Evolutionary conservation across 2,888 invertebrate species (phyloP).

Genomic region (Nudaria mundana): DNA sequence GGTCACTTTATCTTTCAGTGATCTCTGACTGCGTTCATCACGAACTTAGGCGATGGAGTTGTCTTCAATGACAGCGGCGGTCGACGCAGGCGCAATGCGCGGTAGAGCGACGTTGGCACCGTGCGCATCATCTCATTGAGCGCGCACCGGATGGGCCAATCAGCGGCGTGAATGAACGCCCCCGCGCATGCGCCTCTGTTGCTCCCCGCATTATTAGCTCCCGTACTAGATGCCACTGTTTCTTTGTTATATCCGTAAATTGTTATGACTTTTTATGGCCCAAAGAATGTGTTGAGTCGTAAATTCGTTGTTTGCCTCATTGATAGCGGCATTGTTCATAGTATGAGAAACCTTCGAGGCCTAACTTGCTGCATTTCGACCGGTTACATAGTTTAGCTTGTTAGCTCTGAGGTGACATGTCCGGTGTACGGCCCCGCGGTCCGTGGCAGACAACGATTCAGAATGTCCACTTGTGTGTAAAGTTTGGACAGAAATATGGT

Average conservation of each 20-base stretch:
- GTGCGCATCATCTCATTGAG: constrained; percentile 78
- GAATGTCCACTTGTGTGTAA: constrained; percentile 14
- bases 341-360: constrained; percentile 41
- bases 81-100: constrained; percentile 45
- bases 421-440: constrained; percentile 20
- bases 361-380: constrained; percentile 43
- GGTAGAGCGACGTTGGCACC: constrained; percentile 14
- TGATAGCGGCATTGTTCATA: constrained; percentile 58
- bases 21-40: constrained; percentile 53
- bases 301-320: constrained; percentile 62
- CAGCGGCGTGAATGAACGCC: constrained; percentile 80
- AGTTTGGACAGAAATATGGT: constrained; percentile 27
- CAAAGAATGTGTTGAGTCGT: constrained; percentile 64
- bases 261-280: constrained; percentile 72
- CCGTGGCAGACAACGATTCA: constrained; percentile 16
- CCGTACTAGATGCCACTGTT: constrained; percentile 68
- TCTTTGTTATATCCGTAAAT: constrained; percentile 74
- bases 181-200: constrained; percentile 62
- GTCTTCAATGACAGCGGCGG: constrained; percentile 73
- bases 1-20: constrained; percentile 45
- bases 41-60: constrained; percentile 77
- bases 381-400: constrained; percentile 46
- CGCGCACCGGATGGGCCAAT: constrained; percentile 80
- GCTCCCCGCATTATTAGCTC: constrained; percentile 65
- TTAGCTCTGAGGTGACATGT: constrained; percentile 51